Evolutionary conservation across 1,140 invertebrate species (phyloP), one percentile per base, ranked within the genome.

Genomic region (Drosophila willistoni): DNA sequence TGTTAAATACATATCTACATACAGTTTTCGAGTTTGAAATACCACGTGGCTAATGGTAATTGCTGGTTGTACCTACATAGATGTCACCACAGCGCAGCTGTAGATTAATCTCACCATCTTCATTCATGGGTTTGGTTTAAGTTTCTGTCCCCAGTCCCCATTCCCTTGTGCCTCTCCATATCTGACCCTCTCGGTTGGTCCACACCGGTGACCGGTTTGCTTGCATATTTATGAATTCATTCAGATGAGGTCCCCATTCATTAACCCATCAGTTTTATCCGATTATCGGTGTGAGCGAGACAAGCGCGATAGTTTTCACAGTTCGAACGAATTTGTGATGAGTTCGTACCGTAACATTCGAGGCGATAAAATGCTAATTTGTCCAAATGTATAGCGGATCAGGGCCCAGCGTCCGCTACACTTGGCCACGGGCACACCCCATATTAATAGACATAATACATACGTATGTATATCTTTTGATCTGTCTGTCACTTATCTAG

Each of bases 191-290:
- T 29, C 2, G 1, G 14, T 29, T 12, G n/a, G 29, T 36, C 36
- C 36, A 44, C 10, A 66, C 29, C 29, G 6, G 13, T 63, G 61
- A 29, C 51, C 17, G 7, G 17, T 17, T 64, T 60, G 63, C 63
- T 71, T 71, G 68, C 63, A 75, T 75, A 75, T 75, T 75, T 71
- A 75, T 66, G 59, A 66, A 71, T 62, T 62, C 73, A 75, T 71
- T 75, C 51, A 71, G 64, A 42, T 39, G n/a, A 29, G 33, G 22
- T 54, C 56, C 69, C 33, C 64, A 74, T 74, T 74, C 68, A 74
- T 70, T 65, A 74, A 70, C 57, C 51, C 39, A 56, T 74, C 61
- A 64, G 42, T 62, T 68, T 73, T 61, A 74, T 74, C 67, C 72
- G 72, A 68, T 70, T 74, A 74, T 63, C 61, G 42, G 22, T 22